These are phyloP conservation scores for Apotomis betuletana DNA, from an alignment of 2,888 invertebrate species.

Conservation along the genomic window DNA sequence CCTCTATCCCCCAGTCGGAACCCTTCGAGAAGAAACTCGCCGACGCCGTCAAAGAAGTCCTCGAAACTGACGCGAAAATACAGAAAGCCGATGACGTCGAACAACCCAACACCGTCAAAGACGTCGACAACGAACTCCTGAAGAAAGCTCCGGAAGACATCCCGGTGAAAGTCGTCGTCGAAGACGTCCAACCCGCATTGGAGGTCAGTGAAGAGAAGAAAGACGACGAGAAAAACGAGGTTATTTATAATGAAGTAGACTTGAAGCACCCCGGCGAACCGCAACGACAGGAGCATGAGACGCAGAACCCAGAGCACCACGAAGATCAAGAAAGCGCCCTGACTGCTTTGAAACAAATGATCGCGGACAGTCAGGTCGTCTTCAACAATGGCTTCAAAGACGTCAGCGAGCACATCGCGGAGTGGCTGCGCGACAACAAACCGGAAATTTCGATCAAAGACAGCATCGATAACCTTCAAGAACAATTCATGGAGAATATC, in stretches of 20 bases:
- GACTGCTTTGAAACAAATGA: conserved; percentile 58
- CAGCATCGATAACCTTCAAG: conserved; percentile 61
- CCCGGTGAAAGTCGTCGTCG: conserved; percentile 68
- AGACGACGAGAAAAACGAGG: conserved; percentile 51
- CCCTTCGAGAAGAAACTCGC: conserved; percentile 52
- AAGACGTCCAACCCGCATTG: conserved; percentile 52
- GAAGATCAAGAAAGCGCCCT: conserved; percentile 57
- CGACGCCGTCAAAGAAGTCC: conserved; percentile 50
- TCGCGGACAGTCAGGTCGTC: conserved; percentile 58
- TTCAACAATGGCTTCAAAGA: conserved; percentile 58
- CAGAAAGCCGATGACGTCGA: conserved; percentile 56
- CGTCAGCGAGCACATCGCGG: conserved; percentile 62
- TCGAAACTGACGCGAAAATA: conserved; percentile 54
- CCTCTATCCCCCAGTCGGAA: conserved; percentile 57
- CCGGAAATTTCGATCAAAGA: conserved; percentile 59
- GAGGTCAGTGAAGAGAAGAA: conserved; percentile 51
- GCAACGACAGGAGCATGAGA: conserved; percentile 75
- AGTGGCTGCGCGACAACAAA: conserved; percentile 58
- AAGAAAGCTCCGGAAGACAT: conserved; percentile 56
- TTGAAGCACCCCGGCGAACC: conserved; percentile 70
- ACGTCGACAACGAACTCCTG: conserved; percentile 62
- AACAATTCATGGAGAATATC: conserved; percentile 61
- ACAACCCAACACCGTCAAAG: conserved; percentile 55
- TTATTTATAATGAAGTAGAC: conserved; percentile 61
- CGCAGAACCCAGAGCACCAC: conserved; percentile 68